Evolutionary conservation across 2,888 invertebrate genomes (phyloP).

Genomic region (Meliscaeva auricollis): DNA sequence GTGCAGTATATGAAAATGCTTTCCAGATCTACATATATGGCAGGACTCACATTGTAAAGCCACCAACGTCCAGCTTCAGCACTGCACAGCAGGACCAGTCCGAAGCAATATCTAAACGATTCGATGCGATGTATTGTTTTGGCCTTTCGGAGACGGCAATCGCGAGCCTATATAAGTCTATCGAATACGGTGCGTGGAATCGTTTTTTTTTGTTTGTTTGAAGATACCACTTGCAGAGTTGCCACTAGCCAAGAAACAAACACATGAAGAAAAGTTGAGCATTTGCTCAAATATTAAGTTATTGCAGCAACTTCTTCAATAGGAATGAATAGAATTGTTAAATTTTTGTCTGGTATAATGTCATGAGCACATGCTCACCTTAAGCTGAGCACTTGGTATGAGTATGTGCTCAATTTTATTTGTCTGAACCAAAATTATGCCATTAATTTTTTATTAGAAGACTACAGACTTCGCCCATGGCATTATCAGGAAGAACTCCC

Average conservation of each 20-base stretch:
- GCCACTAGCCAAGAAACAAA: not conserved
- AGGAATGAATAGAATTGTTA: no score
- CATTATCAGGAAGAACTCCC: no score
- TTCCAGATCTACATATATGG: constrained; percentile 69
- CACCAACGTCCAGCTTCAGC: constrained; percentile 42
- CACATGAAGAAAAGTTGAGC: no score
- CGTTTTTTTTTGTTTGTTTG: not conserved
- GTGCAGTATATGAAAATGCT: constrained; percentile 55
- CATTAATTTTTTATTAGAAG: no score
- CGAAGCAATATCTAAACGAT: constrained; percentile 57
- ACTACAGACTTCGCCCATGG: no score
- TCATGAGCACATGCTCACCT: no score
- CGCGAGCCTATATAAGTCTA: constrained; percentile 26
- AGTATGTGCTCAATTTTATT: no score
- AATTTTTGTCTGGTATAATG: no score
- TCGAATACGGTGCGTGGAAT: constrained; percentile 53
- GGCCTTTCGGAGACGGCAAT: constrained; percentile 50
- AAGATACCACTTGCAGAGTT: constrained; percentile 26
- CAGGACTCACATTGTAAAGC: constrained; percentile 53
- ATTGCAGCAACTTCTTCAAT: no score
- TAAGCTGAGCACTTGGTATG: no score
- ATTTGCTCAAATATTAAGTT: no score
- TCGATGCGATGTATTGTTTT: constrained; percentile 48
- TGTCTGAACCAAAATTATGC: no score
- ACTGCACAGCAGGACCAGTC: constrained; percentile 64